phyloP scores from a whole-genome alignment of 2,113 vertebrate genomes.

The Xiphorhynchus elegans region DNA sequence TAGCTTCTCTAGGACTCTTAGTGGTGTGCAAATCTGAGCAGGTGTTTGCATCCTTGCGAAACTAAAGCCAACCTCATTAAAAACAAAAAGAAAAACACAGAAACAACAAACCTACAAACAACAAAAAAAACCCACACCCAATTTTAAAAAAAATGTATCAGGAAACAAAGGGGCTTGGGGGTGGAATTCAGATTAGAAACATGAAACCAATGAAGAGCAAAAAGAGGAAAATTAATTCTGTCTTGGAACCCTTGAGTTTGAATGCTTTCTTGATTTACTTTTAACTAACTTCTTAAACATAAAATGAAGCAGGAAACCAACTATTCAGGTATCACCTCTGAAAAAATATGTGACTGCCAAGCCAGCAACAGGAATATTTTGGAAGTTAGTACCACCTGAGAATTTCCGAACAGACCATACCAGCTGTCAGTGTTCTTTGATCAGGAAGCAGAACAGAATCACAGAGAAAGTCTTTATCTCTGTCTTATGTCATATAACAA shows the following conservation, averaged over 20 bases:
- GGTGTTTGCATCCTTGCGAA: background rate
- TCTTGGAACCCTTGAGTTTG: background rate
- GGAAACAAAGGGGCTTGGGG: fast-evolving
- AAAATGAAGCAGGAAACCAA: background rate
- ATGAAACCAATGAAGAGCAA: background rate
- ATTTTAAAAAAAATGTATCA: background rate
- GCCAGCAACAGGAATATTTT: background rate
- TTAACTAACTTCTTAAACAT: background rate
- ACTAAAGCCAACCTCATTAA: background rate
- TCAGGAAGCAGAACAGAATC: background rate
- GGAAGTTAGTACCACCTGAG: background rate
- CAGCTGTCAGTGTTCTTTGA: background rate
- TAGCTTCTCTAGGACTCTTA: background rate
- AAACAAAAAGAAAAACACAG: background rate
- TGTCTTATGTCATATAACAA: background rate
- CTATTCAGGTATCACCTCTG: background rate
- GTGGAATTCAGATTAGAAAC: background rate
- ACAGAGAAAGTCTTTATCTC: background rate
- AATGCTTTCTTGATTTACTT: background rate
- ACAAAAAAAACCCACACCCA: background rate
- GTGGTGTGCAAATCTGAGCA: background rate
- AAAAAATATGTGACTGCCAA: background rate
- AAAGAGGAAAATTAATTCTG: background rate
- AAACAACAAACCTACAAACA: background rate
- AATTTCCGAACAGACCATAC: background rate